phyloP scores from a whole-genome alignment of 2,113 vertebrate genomes.

The Hyla sarda region DNA sequence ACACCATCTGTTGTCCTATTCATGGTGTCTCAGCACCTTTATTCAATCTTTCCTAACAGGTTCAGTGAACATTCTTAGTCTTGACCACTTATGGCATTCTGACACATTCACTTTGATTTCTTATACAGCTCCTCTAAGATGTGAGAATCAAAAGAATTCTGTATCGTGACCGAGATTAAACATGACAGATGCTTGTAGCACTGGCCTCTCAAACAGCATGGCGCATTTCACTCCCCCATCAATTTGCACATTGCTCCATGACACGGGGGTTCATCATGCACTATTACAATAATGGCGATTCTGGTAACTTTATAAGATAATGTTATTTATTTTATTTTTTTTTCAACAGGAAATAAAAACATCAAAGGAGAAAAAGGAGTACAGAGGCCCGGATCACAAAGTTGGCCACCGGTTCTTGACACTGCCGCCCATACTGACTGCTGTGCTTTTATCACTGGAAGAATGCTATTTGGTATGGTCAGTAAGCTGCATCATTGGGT shows the following conservation, averaged over 20 bases:
- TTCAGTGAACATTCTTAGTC: constrained; percentile 81
- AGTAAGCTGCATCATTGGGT: constrained; percentile 49
- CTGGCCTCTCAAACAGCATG: constrained; percentile 78
- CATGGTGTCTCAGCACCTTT: constrained; percentile 63
- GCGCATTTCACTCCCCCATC: constrained; percentile 67
- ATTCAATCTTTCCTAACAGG: constrained; percentile 80
- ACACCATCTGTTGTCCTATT: constrained; percentile 11
- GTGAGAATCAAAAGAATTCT: constrained; percentile 84
- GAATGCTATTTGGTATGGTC: constrained; percentile 55
- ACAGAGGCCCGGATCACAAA: constrained; percentile 57
- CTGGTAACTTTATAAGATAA: constrained; percentile 61
- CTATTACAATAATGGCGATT: constrained; percentile 59
- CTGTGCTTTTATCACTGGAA: constrained; percentile 50
- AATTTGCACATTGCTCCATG: constrained; percentile 40
- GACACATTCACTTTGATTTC: constrained; percentile 81
- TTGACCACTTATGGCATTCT: constrained; percentile 82
- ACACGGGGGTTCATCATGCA: constrained; percentile 65
- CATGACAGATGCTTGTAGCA: constrained; percentile 87
- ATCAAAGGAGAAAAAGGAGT: constrained; percentile 48
- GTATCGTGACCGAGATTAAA: constrained; percentile 81
- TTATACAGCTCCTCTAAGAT: constrained; percentile 81
- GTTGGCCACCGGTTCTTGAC: constrained; percentile 52
- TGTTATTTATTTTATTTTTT: constrained; percentile 51
- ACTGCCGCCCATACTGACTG: constrained; percentile 22
- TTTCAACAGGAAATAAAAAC: constrained; percentile 61